Conservation (phyloP, 2,113 vertebrate genomes). For the Acrocephalus arundinaceus region DNA sequence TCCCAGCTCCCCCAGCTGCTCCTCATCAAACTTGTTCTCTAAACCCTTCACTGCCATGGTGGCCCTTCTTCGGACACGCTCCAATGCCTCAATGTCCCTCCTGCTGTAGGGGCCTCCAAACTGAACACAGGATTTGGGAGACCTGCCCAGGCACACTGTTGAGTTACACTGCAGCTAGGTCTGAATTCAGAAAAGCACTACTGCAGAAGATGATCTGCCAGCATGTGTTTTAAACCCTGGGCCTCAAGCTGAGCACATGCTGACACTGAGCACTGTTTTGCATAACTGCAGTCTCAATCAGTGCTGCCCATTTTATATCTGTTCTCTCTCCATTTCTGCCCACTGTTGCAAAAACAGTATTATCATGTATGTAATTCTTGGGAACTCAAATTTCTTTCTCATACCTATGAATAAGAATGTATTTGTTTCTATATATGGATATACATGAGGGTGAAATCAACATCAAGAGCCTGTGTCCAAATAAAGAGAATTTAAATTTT, state of each 20-base stretch:
- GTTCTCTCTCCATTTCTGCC: background rate
- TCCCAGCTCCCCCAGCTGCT: background rate
- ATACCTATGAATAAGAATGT: background rate
- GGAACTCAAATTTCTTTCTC: background rate
- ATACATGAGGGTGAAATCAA: background rate
- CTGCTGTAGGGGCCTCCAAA: too few relatives aligned
- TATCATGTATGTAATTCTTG: background rate
- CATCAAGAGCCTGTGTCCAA: background rate
- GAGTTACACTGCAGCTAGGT: background rate
- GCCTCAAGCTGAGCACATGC: background rate
- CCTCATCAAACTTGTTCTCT: background rate
- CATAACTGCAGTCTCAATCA: background rate
- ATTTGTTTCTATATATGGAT: background rate
- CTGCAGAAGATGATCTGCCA: background rate
- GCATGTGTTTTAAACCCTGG: background rate
- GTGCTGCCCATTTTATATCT: background rate
- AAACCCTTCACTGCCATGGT: background rate
- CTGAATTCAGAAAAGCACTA: background rate
- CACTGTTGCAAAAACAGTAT: background rate
- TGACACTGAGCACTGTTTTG: background rate
- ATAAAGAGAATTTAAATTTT: background rate
- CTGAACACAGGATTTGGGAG: background rate
- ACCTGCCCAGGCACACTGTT: fast-evolving
- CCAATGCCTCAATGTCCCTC: background rate
- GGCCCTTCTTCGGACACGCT: fast-evolving